Conservation (phyloP, 2,797 vertebrate genomes). For the Spea hammondii region DNA sequence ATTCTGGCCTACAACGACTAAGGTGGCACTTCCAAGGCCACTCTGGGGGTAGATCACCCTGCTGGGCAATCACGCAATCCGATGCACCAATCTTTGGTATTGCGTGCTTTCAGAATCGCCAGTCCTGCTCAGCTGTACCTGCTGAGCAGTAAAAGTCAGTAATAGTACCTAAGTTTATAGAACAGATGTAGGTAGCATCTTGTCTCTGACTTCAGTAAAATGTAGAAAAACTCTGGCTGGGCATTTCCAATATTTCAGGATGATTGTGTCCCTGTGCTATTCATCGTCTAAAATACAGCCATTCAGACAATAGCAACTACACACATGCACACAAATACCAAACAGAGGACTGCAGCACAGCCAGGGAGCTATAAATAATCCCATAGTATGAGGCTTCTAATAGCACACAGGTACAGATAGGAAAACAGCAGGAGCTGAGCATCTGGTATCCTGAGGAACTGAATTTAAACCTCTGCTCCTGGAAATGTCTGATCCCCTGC, state of each 20-base stretch:
- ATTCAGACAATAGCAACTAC: slow-evolving; percentile 41
- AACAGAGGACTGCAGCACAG: slow-evolving; percentile 29
- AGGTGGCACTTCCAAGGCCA: background rate
- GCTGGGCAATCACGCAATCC: too few species aligned
- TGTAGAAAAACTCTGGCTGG: slow-evolving; percentile 44
- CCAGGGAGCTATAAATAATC: slow-evolving; percentile 47
- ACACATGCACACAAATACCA: slow-evolving; percentile 7
- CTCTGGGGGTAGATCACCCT: too few species aligned
- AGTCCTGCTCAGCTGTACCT: background rate
- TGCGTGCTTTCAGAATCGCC: background rate
- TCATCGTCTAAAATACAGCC: slow-evolving; percentile 43
- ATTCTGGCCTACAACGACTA: too few species aligned
- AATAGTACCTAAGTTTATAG: slow-evolving; percentile 13
- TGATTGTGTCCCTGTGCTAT: slow-evolving; percentile 51
- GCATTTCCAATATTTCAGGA: slow-evolving; percentile 43
- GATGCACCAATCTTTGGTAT: too few species aligned
- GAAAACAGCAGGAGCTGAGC: slow-evolving; percentile 48
- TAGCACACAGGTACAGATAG: slow-evolving; percentile 50
- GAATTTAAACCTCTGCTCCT: slow-evolving; percentile 45
- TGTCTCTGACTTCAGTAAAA: slow-evolving; percentile 33
- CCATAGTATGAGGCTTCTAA: slow-evolving; percentile 28
- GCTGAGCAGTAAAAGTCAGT: slow-evolving; percentile 22
- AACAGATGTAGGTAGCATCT: slow-evolving; percentile 45
- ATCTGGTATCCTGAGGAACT: slow-evolving; percentile 47
- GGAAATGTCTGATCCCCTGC: slow-evolving; percentile 41